Evolutionary conservation across 1,140 invertebrate species (phyloP).

Genomic region (Camponotus pennsylvanicus): DNA sequence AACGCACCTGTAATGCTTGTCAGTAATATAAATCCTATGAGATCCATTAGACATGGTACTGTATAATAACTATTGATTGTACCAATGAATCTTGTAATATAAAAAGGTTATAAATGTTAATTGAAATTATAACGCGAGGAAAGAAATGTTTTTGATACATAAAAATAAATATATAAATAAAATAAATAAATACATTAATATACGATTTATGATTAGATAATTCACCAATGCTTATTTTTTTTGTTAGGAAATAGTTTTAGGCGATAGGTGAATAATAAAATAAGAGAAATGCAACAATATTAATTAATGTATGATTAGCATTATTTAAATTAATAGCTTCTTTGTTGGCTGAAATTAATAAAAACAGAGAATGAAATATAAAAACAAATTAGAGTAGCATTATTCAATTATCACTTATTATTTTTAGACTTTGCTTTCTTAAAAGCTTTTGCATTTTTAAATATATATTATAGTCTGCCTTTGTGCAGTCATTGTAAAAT

Average conservation of each 20-base stretch:
- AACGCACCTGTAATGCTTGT: background rate
- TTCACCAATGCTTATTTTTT: background rate
- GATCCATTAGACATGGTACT: background rate
- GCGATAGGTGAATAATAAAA: background rate
- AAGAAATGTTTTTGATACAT: background rate
- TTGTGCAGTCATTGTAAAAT: no score
- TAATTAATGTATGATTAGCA: no score
- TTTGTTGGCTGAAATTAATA: no score
- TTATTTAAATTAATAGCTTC: no score
- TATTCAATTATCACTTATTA: no score
- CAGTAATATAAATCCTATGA: background rate
- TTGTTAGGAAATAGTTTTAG: background rate
- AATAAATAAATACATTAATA: background rate
- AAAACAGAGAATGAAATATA: no score
- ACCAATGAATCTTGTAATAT: slow-evolving; percentile 23
- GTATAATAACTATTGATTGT: slow-evolving; percentile 16
- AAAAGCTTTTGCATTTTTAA: no score
- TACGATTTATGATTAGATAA: no score
- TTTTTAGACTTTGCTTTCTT: no score
- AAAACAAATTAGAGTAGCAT: no score
- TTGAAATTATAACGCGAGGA: background rate
- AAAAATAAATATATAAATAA: background rate
- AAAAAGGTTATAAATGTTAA: slow-evolving; percentile 1
- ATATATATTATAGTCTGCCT: no score
- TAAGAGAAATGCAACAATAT: no score